A percentile compares a stretch with the other conserved stretches of the same genome.
phyloP scores from a whole-genome alignment of 2,113 vertebrate species.

The Oenanthe oenanthe region DNA sequence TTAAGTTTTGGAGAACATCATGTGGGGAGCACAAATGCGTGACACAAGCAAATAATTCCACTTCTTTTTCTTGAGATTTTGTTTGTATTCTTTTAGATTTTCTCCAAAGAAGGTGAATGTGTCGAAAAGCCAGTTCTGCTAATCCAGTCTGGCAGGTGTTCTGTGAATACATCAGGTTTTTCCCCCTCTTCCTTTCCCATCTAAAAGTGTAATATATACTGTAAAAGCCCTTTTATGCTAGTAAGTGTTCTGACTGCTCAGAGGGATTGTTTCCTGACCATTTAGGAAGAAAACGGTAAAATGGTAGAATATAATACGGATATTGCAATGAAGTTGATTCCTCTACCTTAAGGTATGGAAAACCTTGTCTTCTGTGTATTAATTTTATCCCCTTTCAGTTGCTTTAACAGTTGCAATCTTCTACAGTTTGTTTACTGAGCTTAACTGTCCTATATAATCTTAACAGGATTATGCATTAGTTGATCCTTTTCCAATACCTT shows the following conservation, averaged over 20 bases:
- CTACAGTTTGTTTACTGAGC: not conserved
- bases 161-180: not conserved
- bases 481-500: slow-evolving; percentile 90
- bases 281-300: not conserved
- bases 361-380: not conserved
- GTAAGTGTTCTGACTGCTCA: not conserved
- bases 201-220: not conserved
- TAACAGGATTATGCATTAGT: slow-evolving; percentile 91
- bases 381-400: not conserved
- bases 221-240: not conserved
- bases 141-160: not conserved
- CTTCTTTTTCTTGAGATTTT: not conserved
- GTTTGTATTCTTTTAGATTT: not conserved
- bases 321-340: not conserved
- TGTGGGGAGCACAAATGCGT: not conserved
- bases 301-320: not conserved
- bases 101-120: not conserved
- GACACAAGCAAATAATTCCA: not conserved
- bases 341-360: not conserved
- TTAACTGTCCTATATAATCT: slow-evolving; percentile 12
- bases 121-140: not conserved
- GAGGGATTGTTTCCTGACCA: not conserved
- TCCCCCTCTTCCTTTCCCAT: not conserved
- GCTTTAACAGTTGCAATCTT: not conserved
- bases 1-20: not conserved